These are phyloP conservation scores for Cremastinae sp. DNA, from an alignment of 2,888 invertebrate genomes.

Conservation along the genomic window DNA sequence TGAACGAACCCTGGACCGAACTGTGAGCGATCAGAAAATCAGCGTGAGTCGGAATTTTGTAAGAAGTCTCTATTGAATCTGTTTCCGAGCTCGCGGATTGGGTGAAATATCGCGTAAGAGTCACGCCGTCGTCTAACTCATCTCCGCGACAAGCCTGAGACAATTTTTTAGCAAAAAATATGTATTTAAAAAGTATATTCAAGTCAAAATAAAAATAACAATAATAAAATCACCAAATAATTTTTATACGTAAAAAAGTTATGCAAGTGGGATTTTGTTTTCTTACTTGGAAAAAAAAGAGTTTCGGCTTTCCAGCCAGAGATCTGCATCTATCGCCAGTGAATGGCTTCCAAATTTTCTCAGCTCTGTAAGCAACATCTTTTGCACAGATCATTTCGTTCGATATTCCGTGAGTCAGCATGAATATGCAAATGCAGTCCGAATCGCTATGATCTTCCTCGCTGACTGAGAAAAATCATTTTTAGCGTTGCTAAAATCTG, in stretches of 20 bases:
- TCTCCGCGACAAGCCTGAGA: conserved; percentile 82
- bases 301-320: conserved; percentile 84
- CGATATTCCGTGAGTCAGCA: conserved; percentile 82
- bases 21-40: conserved; percentile 83
- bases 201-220: too few relatives aligned
- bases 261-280: neutral
- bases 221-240: too few relatives aligned
- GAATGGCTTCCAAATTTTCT: conserved; percentile 82
- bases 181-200: too few relatives aligned
- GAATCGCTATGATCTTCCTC: conserved; percentile 81
- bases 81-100: conserved; percentile 68
- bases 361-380: conserved; percentile 81
- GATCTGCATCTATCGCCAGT: conserved; percentile 81
- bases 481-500: neutral
- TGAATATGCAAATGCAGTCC: conserved; percentile 82
- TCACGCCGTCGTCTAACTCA: conserved; percentile 78
- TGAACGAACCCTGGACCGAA: conserved; percentile 81
- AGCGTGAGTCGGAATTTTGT: conserved; percentile 82
- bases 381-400: conserved; percentile 81
- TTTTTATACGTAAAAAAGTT: conserved; percentile 20
- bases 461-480: conserved; percentile 75
- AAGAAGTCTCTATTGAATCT: conserved; percentile 72
- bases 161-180: too few relatives aligned
- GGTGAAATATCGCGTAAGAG: conserved; percentile 65
- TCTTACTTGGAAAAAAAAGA: conserved; percentile 84